These are phyloP conservation scores for Lamellibrachia satsuma DNA, from an alignment of 2,888 invertebrate genomes.

Conservation along the genomic window DNA sequence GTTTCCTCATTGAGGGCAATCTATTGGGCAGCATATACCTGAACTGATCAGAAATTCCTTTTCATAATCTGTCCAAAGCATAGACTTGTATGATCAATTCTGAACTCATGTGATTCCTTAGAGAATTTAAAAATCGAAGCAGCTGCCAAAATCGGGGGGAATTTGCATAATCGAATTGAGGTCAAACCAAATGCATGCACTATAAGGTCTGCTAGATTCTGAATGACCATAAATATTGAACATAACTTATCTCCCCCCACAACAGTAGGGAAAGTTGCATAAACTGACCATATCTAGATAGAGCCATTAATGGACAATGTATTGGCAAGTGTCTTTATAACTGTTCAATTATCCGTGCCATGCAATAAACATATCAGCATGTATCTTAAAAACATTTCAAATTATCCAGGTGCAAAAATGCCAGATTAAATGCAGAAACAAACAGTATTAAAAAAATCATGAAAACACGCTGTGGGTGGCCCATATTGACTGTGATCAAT, in stretches of 20 bases:
- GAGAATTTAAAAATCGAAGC: background rate
- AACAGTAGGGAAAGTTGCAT: background rate
- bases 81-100: background rate
- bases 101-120: background rate
- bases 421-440: background rate
- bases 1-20: background rate
- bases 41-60: background rate
- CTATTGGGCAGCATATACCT: background rate
- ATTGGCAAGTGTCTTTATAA: background rate
- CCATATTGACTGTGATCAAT: background rate
- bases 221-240: background rate
- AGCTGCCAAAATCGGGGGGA: background rate
- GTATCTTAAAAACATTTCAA: background rate
- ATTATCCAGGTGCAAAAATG: background rate
- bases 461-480: background rate
- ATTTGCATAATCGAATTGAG: background rate
- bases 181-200: background rate
- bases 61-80: background rate
- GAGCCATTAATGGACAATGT: background rate
- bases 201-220: background rate
- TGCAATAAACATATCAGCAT: background rate
- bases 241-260: background rate
- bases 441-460: background rate
- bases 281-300: background rate
- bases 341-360: background rate